Evolutionary conservation across 2,888 invertebrate genomes (phyloP), one percentile per base, ranked within the genome.

Genomic region (Melinaea menophilus): DNA sequence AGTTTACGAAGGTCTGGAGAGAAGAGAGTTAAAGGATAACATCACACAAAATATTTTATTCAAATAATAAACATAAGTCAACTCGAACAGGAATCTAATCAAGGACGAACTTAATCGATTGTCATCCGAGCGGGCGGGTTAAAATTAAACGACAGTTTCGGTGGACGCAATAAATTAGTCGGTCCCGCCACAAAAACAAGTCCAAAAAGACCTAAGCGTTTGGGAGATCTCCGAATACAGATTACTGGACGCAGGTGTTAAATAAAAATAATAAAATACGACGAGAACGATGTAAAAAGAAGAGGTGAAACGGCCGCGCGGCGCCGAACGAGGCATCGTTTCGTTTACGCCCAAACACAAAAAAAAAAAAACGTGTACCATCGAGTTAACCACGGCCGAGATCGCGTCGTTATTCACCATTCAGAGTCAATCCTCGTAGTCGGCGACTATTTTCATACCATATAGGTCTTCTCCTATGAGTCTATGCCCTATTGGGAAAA

Each of bases 141-240:
- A 83, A 85, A 86, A 90, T 90, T 88, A 89, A 89, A 89, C 84
- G 89, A 87, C 88, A 88, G 80, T 84, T 85, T 80, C 77, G 79
- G 77, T 75, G 79, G 73, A 79, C 78, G 80, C 82, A 78, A 87
- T 89, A 89, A 89, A 89, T 88, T 84, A 83, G 76, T 72, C 78
- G 77, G 71, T 72, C 75, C 80, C 79, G 80, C 79, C 83, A 82
- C 77, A 74, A 82, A 81, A 86, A 85, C 79, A 80, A 74, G 79
- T 73, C 86, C 81, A 89, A 89, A 90, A 90, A 90, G 88, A 88
- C 87, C 89, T 89, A 89, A 90, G 88, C 90, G 89, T 86, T 88
- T 83, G 82, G 83, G 79, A 88, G 90, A 90, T 90, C 86, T 86
- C 85, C 83, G 85, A 84, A 86, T 83, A 88, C 88, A 87, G 90